Evolutionary conservation across 1,140 invertebrate genomes (phyloP), one percentile per base, ranked within the genome.

Genomic region (Liolophura sinensis): DNA sequence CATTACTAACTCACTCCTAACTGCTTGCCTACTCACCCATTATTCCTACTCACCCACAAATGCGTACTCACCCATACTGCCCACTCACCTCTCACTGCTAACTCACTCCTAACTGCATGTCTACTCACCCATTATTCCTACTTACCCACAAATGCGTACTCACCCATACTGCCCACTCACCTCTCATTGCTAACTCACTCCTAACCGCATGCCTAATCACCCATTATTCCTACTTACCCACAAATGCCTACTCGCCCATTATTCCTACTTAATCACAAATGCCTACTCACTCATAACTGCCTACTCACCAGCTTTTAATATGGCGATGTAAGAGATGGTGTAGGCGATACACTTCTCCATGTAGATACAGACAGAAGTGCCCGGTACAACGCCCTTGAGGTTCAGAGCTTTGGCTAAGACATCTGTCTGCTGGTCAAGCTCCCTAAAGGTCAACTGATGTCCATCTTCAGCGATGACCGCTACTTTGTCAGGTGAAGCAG

Each of bases 281-380:
- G 12, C 7, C 24, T 24, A 54, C 52, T 54, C 24, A 54, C 24
- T 12, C 7, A 3, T 54, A 54, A 40, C 9, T 40, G 31, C 31
- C 31, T 14, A 31, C 51, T 60, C 61, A 83, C 83, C 85, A 40
- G 86, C 84, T 80, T 86, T 87, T 5, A 87, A 74, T 50, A 86
- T 85, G 18, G 84, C 83, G 65, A 88, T 86, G 63, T 87, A 87
- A 27, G 82, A 69, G n/a, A 85, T 67, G 14, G 78, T 74, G 64
- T 81, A 86, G 56, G 85, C 80, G 1, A 85, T 72, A 60, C 78
- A 78, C 67, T 82, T 79, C 58, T 86, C 83, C 78, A 86, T 81
- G 60, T 83, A 82, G 46, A 86, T 84, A n/a, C 81, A 84, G 24
- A 85, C 84, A 60, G 77, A 71, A 0, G 65, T 81, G 47, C 82